Evolutionary conservation across 2,888 invertebrate genomes (phyloP).

Genomic region (Microdon myrmicae): DNA sequence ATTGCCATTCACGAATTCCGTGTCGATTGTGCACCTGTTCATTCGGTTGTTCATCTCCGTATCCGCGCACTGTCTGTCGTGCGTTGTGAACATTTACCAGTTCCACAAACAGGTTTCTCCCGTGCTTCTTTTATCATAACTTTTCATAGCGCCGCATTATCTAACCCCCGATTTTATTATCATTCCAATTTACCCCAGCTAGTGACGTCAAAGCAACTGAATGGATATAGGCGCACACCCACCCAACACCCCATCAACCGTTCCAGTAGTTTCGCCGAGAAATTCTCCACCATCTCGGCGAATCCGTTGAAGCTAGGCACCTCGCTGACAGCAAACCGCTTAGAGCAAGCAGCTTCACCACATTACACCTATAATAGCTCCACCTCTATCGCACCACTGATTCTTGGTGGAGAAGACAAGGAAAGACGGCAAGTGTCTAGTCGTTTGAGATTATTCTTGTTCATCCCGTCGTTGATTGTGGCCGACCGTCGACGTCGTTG

Average conservation of each 20-base stretch:
- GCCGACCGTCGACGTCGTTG: slow-evolving; percentile 25
- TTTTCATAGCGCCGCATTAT: no score
- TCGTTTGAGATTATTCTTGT: slow-evolving; percentile 11
- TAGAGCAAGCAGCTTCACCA: slow-evolving; percentile 31
- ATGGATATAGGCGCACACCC: slow-evolving; percentile 22
- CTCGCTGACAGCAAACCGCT: slow-evolving; percentile 35
- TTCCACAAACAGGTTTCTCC: no score
- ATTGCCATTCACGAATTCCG: no score
- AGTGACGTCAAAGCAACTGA: slow-evolving; percentile 47
- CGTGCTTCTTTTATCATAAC: no score
- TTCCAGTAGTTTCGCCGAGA: slow-evolving; percentile 40
- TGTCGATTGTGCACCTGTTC: no score
- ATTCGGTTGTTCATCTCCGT: no score
- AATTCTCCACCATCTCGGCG: no score
- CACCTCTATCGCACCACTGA: slow-evolving; percentile 15
- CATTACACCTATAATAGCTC: not conserved
- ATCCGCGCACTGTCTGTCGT: no score
- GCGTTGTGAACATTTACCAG: no score
- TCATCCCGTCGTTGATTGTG: slow-evolving; percentile 24
- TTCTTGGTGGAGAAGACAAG: slow-evolving; percentile 7
- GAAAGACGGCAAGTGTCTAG: not conserved
- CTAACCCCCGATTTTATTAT: slow-evolving; percentile 15
- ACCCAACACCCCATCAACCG: no score
- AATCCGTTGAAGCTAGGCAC: not conserved
- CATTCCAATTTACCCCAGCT: slow-evolving; percentile 27